Evolutionary conservation across 2,113 vertebrate genomes (phyloP).

Genomic region (human (Homo sapiens)): DNA sequence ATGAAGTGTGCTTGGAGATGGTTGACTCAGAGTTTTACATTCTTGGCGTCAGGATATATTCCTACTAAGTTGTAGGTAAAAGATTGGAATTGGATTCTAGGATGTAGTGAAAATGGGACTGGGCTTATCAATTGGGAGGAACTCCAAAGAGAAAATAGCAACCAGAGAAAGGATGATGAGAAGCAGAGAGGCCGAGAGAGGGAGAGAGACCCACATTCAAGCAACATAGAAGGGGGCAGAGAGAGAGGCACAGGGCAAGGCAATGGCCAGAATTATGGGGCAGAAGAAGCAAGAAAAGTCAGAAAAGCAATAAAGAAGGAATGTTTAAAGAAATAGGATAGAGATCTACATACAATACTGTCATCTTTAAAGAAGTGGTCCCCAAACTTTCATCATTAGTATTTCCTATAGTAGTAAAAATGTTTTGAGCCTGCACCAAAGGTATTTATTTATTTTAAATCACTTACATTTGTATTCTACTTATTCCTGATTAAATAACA

Average conservation of each 20-base stretch:
- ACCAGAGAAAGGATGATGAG: not conserved
- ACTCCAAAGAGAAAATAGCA: not conserved
- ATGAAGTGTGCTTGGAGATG: not conserved
- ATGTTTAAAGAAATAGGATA: not conserved
- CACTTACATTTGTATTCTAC: not conserved
- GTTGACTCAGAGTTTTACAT: not conserved
- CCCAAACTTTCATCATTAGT: not conserved
- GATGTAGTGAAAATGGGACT: not conserved
- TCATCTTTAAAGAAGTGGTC: not conserved
- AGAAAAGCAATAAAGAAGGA: not conserved
- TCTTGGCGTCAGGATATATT: not conserved
- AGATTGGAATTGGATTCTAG: not conserved
- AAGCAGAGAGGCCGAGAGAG: not conserved
- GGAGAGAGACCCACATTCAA: not conserved
- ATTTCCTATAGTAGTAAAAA: not conserved
- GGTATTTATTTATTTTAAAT: not conserved
- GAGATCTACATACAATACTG: not conserved
- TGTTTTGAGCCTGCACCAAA: not conserved
- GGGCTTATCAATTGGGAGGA: not conserved
- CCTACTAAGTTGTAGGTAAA: not conserved
- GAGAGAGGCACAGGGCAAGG: not conserved
- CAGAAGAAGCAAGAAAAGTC: not conserved
- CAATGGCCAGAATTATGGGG: not conserved
- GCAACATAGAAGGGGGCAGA: not conserved
- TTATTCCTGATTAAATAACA: not conserved